These are phyloP conservation scores for Scotopteryx bipunctaria DNA, from an alignment of 2,888 invertebrate genomes.

Conservation along the genomic window DNA sequence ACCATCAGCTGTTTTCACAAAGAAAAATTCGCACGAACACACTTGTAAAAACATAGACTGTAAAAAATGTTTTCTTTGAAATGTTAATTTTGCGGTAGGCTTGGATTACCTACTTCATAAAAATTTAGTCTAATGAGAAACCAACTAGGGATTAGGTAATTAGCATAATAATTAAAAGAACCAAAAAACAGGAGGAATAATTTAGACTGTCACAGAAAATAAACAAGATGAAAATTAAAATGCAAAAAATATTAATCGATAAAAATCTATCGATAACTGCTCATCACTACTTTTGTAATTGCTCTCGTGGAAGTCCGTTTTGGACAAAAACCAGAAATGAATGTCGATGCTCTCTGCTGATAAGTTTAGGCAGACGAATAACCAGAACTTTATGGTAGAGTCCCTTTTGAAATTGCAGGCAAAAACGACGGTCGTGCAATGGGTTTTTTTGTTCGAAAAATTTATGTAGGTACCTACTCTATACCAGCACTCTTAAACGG, in stretches of 20 bases:
- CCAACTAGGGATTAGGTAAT: constrained; percentile 12
- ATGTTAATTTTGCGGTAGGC: constrained; percentile 34
- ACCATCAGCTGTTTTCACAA: too few relatives aligned
- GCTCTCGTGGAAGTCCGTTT: neutral
- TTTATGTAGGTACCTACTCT: too few relatives aligned
- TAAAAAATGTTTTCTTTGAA: constrained; percentile 34
- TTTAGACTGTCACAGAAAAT: neutral
- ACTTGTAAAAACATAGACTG: constrained; percentile 22
- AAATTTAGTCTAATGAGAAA: constrained; percentile 21
- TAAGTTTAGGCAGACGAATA: constrained; percentile 9
- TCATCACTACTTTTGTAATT: constrained; percentile 4
- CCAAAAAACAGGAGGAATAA: neutral
- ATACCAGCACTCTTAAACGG: too few relatives aligned
- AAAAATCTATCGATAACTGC: constrained; percentile 5
- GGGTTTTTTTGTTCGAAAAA: too few relatives aligned
- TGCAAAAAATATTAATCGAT: constrained; percentile 1
- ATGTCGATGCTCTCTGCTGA: neutral
- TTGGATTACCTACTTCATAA: constrained; percentile 27
- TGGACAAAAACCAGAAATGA: constrained; percentile 12
- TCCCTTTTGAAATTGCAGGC: neutral
- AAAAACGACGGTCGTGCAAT: too few relatives aligned
- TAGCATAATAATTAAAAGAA: constrained; percentile 13
- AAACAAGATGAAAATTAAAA: neutral
- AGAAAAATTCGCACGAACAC: constrained; percentile 1
- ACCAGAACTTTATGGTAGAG: neutral